phyloP scores from a whole-genome alignment of 2,888 invertebrate species.

The Ametastegia equiseti region DNA sequence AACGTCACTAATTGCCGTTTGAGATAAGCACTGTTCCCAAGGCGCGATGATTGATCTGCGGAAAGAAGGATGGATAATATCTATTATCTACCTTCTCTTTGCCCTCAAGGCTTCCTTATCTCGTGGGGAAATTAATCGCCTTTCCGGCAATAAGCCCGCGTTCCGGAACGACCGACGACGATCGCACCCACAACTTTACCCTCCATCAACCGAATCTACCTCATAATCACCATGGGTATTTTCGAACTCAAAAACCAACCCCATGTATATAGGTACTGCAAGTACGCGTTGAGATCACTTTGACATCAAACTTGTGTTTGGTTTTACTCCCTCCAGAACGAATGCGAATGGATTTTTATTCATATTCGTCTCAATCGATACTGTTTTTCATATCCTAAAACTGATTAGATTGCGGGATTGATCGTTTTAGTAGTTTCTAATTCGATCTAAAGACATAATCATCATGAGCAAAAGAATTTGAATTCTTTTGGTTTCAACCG shows the following conservation, averaged over 20 bases:
- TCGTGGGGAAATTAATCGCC: slow-evolving; percentile 59
- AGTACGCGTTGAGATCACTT: too few relatives aligned
- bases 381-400: too few relatives aligned
- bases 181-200: neutral
- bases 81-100: slow-evolving; percentile 29
- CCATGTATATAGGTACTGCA: too few relatives aligned
- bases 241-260: neutral
- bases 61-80: slow-evolving; percentile 43
- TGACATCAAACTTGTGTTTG: too few relatives aligned
- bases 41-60: slow-evolving; percentile 48
- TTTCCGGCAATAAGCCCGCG: slow-evolving; percentile 52
- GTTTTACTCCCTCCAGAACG: too few relatives aligned
- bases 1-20: slow-evolving; percentile 51
- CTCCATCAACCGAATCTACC: neutral
- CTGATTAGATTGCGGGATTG: too few relatives aligned
- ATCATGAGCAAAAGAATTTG: too few relatives aligned
- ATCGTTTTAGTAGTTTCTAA: too few relatives aligned
- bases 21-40: slow-evolving; percentile 46
- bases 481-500: too few relatives aligned
- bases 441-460: too few relatives aligned
- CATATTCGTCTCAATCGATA: too few relatives aligned
- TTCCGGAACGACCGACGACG: slow-evolving; percentile 27
- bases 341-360: too few relatives aligned
- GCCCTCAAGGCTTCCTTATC: slow-evolving; percentile 55
- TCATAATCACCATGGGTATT: neutral